Evolutionary conservation across 1,140 invertebrate genomes (phyloP).

Genomic region (Neelides sp.): DNA sequence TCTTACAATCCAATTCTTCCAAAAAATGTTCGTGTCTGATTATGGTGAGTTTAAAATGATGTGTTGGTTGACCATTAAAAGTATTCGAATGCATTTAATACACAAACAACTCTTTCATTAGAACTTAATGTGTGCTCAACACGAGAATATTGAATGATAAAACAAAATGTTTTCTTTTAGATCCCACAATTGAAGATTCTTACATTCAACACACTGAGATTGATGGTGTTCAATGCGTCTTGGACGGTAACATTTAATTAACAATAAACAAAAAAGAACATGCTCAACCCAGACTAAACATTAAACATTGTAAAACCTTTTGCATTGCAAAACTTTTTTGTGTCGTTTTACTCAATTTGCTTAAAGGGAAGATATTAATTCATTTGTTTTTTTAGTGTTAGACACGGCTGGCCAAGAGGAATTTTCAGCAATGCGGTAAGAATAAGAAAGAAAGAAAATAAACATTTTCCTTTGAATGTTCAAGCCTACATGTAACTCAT

Average conservation of each 20-base stretch:
- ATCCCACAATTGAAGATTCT: slow-evolving; percentile 81
- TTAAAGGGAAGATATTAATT: neutral
- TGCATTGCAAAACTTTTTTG: neutral
- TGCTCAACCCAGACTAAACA: too few species aligned
- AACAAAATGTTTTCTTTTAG: too few species aligned
- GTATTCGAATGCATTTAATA: too few species aligned
- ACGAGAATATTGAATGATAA: too few species aligned
- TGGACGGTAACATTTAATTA: slow-evolving; percentile 58
- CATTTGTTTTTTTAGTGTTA: slow-evolving; percentile 46
- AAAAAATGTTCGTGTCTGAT: slow-evolving; percentile 74
- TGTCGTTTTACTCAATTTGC: neutral
- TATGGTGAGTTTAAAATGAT: too few species aligned
- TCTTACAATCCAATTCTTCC: slow-evolving; percentile 79
- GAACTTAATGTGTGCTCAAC: too few species aligned
- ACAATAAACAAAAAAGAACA: too few species aligned
- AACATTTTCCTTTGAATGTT: too few species aligned
- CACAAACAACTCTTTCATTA: too few species aligned
- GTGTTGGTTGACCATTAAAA: too few species aligned
- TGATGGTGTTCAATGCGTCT: slow-evolving; percentile 77
- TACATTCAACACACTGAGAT: slow-evolving; percentile 85
- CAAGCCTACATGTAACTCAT: too few species aligned
- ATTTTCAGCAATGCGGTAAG: slow-evolving; percentile 66
- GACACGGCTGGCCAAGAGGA: slow-evolving; percentile 90
- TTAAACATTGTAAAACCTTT: neutral
- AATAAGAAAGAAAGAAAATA: slow-evolving; percentile 4